A percentile compares a stretch with the other conserved stretches of the same genome.
phyloP scores from a whole-genome alignment of 2,888 invertebrate genomes.

The Dicycla oo region DNA sequence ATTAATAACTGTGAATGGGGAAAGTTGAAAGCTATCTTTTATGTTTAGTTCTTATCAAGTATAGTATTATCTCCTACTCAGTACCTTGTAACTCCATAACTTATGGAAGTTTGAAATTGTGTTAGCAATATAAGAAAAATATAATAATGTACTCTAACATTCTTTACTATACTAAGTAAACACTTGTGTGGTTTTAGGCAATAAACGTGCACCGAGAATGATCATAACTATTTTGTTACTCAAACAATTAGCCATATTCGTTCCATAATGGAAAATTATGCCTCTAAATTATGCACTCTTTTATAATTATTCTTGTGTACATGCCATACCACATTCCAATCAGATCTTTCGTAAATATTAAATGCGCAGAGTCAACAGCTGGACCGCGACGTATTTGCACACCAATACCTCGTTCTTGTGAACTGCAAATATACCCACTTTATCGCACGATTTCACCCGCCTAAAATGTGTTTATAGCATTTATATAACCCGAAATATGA shows the following conservation, averaged over 20 bases:
- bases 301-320: constrained; percentile 50
- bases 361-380: constrained; percentile 84
- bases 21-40: neutral
- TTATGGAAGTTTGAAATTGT: neutral
- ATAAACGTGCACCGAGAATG: neutral
- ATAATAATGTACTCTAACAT: neutral
- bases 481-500: constrained; percentile 57
- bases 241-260: neutral
- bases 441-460: constrained; percentile 58
- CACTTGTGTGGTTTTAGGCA: neutral
- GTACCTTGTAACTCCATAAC: neutral
- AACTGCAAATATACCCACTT: constrained; percentile 75
- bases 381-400: constrained; percentile 81
- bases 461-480: constrained; percentile 47
- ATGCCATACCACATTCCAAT: constrained; percentile 77
- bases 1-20: neutral
- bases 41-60: neutral
- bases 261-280: constrained; percentile 9
- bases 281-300: constrained; percentile 28
- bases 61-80: neutral
- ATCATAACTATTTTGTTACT: neutral
- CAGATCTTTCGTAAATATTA: constrained; percentile 81
- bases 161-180: neutral
- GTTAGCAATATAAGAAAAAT: neutral
- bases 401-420: constrained; percentile 76